Base-by-base conservation (phyloP, 2,797 vertebrate genomes). In the Uromys caudimaculatus region DNA sequence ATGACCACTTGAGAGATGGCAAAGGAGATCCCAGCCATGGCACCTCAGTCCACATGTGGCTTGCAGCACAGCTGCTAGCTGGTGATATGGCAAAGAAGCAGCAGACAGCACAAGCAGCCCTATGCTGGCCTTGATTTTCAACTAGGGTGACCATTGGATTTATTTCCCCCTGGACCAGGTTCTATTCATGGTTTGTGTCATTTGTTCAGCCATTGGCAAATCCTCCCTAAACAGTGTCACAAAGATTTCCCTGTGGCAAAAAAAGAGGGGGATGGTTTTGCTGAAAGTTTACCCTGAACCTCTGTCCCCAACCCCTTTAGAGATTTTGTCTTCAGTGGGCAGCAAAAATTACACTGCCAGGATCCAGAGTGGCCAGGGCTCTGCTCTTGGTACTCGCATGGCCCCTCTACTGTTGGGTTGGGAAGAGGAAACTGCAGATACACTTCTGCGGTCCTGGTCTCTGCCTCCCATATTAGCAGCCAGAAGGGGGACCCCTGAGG, bases 381-480 rank as follows among this genome's bases (percentile, higher is more conserved):
- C 52, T 27, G 2, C 19, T 27, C 29, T 32, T 44, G 0, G 44
- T 35, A 29, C 21, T 17, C 27, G 24, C 17, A 35, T 0, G n/a
- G 9, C 32, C 81, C 14, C 54, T 67, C 41, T 1, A 0, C 1
- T 13, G 35, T n/a, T 13, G 44, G 27, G 35, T 13, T 1, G 16
- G 5, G 47, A 6, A 56, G 32, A 19, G 12, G n/a, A 21, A 10
- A 16, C 7, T 1, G 6, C 13, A 62, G 77, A 58, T 14, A 58
- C 13, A 24, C n/a, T 23, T 76, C n/a, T 19, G 3, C 0, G 23
- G 38, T 8, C 27, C 47, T 12, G 9, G 2, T 9, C 16, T 38
- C 21, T 62, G 17, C 89, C 38, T 41, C 24, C 60, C 38, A 4
- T 2, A 41, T 24, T 50, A 50, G 32, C 23, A 23, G 35, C 14